Base-by-base conservation (phyloP, 2,113 vertebrate genomes). In the Erinaceus europaeus region DNA sequence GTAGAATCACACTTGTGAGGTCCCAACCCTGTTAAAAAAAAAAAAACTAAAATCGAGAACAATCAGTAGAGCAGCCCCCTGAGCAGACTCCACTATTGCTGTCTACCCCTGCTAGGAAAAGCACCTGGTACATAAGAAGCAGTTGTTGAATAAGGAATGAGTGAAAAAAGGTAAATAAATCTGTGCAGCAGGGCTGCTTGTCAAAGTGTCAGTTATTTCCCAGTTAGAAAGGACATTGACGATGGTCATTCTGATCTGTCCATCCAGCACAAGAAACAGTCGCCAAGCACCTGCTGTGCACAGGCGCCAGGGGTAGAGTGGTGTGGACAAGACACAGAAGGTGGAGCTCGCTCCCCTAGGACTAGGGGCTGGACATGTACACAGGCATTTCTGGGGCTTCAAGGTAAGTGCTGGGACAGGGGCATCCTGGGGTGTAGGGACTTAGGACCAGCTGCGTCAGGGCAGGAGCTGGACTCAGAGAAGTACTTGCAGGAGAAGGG, bases 341-440 rank as follows among this genome's bases (percentile, higher is more conserved):
- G 20, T 11, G 25, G 17, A 23, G n/a, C 48, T 52, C 25, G 25
- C 59, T 61, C 48, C 46, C 46, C 12, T 1, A 23, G 25, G 62
- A 62, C 5, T 36, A n/a, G n/a, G n/a, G n/a, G n/a, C 6, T 6
- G 12, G 59, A 13, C 36, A 9, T 18, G 27, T 2, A 11, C 9
- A n/a, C 32, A 48, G 75, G 36, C 38, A 18, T 5, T 38, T 12
- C 86, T 34, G 29, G 36, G 1, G 11, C 4, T 0, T 0, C 5
- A 42, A 25, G 27, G 36, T 18, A 14, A n/a, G 21, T 9, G 5
- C 32, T 20, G 25, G 27, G 67, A 11, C 5, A 0, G 20, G 1
- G n/a, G 7, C 2, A 62, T 25, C 55, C 38, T 1, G 1, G 36
- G 23, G 9, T 0, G 0, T 0, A 14, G 48, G 62, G 15, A 29